Conservation (phyloP, 2,797 vertebrate species). For the Heliangelus exortis region DNA sequence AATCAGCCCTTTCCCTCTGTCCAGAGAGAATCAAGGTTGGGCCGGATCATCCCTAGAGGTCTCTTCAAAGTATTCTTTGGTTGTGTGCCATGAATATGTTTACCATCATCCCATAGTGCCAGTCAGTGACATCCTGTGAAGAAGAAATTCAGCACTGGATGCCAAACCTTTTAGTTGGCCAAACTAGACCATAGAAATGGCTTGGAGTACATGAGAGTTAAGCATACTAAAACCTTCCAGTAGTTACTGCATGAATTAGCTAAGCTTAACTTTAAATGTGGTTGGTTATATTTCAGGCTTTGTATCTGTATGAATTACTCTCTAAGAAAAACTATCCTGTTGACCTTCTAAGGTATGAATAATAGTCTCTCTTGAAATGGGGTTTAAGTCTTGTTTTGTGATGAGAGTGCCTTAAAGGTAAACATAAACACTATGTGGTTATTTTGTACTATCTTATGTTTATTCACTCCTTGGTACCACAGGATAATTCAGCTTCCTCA, state of each 20-base stretch:
- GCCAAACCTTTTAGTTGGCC: neutral
- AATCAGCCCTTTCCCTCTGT: neutral
- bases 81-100: neutral
- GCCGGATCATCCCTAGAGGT: neutral
- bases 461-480: neutral
- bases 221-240: neutral
- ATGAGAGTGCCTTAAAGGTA: neutral
- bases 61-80: neutral
- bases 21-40: neutral
- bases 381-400: neutral
- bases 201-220: neutral
- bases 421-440: neutral
- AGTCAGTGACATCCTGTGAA: neutral
- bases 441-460: neutral
- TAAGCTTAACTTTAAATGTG: neutral
- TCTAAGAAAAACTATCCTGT: constrained; percentile 36
- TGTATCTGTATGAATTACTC: constrained; percentile 79
- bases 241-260: neutral
- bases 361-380: neutral
- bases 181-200: neutral
- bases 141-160: neutral
- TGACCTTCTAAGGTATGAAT: constrained; percentile 80
- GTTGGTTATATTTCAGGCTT: constrained; percentile 75
- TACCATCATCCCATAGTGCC: neutral
- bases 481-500: neutral